Base-by-base conservation (phyloP, 2,888 invertebrate species). In the Osmoderma eremita region DNA sequence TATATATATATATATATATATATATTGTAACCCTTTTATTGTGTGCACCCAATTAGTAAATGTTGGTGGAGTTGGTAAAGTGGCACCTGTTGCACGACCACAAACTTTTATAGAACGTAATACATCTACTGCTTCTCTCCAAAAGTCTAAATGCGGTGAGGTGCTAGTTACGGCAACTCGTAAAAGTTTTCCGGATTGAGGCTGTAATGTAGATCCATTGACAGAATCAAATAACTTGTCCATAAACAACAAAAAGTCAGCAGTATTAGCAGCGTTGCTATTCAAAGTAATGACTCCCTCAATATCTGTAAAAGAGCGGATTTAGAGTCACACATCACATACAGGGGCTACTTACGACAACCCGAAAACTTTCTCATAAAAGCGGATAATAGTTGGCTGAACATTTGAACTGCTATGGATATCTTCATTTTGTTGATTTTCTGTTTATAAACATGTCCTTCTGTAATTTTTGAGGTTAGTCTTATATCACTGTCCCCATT, bases 381-480 rank as follows among this genome's bases (percentile, higher is more conserved):
- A 53, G 30, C n/a, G 12, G 53, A 22, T 3, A 53, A 4, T 1
- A 13, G 22, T 12, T 30, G 53, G 13, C 61, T 61, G 6, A 61
- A 61, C 1, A 61, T n/a, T 24, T 61, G 45, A 2, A 45, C 42
- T 3, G 42, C 20, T 1, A 6, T 2, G 2, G 45, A 45, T 1
- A 61, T 45, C 4, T 61, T 45, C 24, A 42, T 61, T 17, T 61
- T 45, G 10, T 42, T 20, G 3, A 58, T 20, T 58, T 58, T 41
- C 4, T 13, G 1, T 1, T 12, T 8, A 10, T 17, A 42, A 5
- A 61, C 0, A 45, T 61, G 61, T 6, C 2, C 1, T 0, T 61
- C 61, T 0, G 61, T 61, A 4, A 61, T 3, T 13, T 61, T 61
- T 1, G 45, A 22, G 15, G 30, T 0, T 1, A n/a, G 1, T 5